A percentile compares a stretch with the other conserved stretches of the same genome.
Evolutionary conservation across 2,888 invertebrate genomes (phyloP).

Genomic region (Volucella inanis): DNA sequence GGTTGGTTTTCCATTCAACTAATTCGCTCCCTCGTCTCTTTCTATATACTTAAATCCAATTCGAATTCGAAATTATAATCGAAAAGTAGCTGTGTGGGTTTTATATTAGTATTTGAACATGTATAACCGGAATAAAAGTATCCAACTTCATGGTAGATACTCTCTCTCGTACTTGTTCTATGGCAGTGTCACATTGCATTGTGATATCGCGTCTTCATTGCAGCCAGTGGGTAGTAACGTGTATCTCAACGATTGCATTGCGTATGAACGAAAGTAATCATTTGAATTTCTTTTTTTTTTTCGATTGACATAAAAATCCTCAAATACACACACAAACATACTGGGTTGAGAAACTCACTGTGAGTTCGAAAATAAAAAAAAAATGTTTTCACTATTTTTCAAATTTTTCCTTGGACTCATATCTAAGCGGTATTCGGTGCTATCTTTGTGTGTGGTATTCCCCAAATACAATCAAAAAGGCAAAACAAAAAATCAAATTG

Average conservation of each 20-base stretch:
- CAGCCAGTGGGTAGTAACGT: conserved; percentile 39
- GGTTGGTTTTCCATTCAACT: conserved; percentile 71
- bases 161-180: conserved; percentile 39
- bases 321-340: conserved; percentile 34
- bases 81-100: background rate
- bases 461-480: conserved; percentile 44
- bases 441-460: conserved; percentile 39
- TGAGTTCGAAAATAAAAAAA: background rate
- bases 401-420: too few species aligned
- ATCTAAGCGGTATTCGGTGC: background rate
- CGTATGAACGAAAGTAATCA: conserved; percentile 35
- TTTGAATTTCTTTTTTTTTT: background rate
- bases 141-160: conserved; percentile 33
- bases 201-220: conserved; percentile 47
- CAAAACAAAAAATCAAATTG: conserved; percentile 56
- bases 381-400: background rate
- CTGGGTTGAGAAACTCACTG: background rate
- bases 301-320: conserved; percentile 20
- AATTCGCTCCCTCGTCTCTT: conserved; percentile 38
- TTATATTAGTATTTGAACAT: background rate
- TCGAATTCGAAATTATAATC: conserved; percentile 66
- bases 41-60: conserved; percentile 60
- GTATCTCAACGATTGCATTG: conserved; percentile 57
- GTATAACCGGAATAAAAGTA: conserved; percentile 38
- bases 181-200: conserved; percentile 70